Evolutionary conservation across 2,888 invertebrate genomes (phyloP), one percentile per base, ranked within the genome.

Genomic region (Amphipyra berbera): DNA sequence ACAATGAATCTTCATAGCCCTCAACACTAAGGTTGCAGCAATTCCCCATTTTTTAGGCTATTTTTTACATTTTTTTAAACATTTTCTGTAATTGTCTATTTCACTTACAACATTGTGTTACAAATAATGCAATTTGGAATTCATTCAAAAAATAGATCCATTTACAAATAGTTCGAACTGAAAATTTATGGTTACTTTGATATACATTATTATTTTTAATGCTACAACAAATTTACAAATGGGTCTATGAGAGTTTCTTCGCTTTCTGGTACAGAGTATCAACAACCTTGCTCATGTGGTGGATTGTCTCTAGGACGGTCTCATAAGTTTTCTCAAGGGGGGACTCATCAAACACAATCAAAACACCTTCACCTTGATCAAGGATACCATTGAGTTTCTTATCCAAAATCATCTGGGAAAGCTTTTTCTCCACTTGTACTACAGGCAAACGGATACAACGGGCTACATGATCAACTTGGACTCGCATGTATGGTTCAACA

Each of bases 321-420:
- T 99, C 99, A 86, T 99, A 99, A 15, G 99, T 99, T 91, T 98
- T 98, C 91, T 99, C 99, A 63, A 98, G 97, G 48, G 97, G 97
- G 61, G 97, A 97, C 88, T 99, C 98, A 90, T 99, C 99, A 91
- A 99, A 99, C 42, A 99, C 98, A 84, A 99, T 98, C 71, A 99
- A 95, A 55, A 99, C 99, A 68, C 99, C 99, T 91, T 98, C 98
- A 66, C 99, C 99, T 95, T 99, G 99, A 95, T 99, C 99, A 78
- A 99, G 96, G 80, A 99, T 99, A 21, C 99, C 99, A 94, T 97
- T 96, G 80, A 99, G 97, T 93, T 99, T 99, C 87, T 98, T 98
- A 93, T 99, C 99, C 90, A 99, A 95, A 88, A 99, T 99, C 99
- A 99, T 99, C 94, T 99, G 99, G 52, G 99, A 99, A 63, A 99